phyloP scores from a whole-genome alignment of 2,888 invertebrate genomes.

The Tetramorium bicarinatum region DNA sequence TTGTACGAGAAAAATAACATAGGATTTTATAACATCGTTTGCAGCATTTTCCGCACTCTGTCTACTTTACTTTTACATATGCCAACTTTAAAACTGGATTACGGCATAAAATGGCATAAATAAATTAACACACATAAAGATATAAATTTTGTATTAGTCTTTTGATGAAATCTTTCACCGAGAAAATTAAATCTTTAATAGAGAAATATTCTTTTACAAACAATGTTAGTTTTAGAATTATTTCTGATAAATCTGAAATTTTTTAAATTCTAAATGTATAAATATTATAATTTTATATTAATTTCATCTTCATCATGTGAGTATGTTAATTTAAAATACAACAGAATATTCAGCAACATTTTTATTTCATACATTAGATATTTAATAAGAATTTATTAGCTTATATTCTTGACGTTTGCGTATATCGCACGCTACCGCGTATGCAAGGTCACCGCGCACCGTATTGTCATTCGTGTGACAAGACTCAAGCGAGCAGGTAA shows the following conservation, averaged over 20 bases:
- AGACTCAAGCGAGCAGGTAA: background rate
- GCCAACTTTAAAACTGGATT: constrained; percentile 2
- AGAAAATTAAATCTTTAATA: background rate
- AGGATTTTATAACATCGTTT: background rate
- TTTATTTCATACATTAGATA: background rate
- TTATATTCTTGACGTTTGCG: no score
- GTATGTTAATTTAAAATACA: background rate
- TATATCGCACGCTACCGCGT: background rate
- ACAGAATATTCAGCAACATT: background rate
- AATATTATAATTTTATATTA: background rate
- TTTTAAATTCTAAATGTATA: background rate
- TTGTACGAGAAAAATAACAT: constrained; percentile 19
- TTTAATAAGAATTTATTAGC: background rate
- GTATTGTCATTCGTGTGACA: background rate
- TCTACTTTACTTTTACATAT: background rate
- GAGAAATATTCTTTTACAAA: background rate
- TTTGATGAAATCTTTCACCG: background rate
- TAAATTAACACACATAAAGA: constrained; percentile 1
- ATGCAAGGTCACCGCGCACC: background rate
- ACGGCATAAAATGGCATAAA: background rate
- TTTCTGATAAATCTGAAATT: background rate
- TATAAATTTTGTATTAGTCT: background rate
- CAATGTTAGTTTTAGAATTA: background rate
- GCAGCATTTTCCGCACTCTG: constrained; percentile 29
- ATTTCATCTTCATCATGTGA: background rate